Evolutionary conservation across 1,140 invertebrate genomes (phyloP).

Genomic region (Thereuonema tuberculata): DNA sequence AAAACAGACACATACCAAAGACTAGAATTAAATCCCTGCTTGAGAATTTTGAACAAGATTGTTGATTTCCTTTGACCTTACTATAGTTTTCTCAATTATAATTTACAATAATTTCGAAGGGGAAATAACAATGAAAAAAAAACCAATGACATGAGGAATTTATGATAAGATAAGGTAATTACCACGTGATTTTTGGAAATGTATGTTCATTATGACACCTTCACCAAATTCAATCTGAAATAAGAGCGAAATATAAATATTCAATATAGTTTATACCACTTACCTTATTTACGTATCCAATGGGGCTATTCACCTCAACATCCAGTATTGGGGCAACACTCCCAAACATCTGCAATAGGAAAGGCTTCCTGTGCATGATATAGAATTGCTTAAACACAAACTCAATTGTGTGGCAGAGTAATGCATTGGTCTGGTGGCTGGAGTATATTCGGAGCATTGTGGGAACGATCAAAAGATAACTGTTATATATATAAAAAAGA

Average conservation of each 20-base stretch:
- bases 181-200: no score
- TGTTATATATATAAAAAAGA: no score
- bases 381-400: slow-evolving; percentile 98
- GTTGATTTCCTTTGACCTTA: no score
- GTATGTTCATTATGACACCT: slow-evolving; percentile 1
- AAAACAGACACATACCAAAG: no score
- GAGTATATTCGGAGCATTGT: slow-evolving; percentile 92
- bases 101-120: no score
- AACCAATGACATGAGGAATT: no score
- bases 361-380: slow-evolving; percentile 93
- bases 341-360: slow-evolving; percentile 98
- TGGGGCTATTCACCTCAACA: slow-evolving; percentile 65
- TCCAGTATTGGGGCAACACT: slow-evolving; percentile 92
- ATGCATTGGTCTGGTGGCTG: slow-evolving; percentile 90
- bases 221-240: slow-evolving; percentile 19
- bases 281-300: slow-evolving; percentile 78
- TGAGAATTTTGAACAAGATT: no score
- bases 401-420: slow-evolving; percentile 89
- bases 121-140: no score
- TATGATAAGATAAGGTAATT: no score
- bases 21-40: no score
- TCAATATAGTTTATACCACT: not conserved
- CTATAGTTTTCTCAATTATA: no score
- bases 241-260: no score
- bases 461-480: slow-evolving; percentile 93